Evolutionary conservation across 1,140 invertebrate genomes (phyloP).

Genomic region (Drosophila bocki): DNA sequence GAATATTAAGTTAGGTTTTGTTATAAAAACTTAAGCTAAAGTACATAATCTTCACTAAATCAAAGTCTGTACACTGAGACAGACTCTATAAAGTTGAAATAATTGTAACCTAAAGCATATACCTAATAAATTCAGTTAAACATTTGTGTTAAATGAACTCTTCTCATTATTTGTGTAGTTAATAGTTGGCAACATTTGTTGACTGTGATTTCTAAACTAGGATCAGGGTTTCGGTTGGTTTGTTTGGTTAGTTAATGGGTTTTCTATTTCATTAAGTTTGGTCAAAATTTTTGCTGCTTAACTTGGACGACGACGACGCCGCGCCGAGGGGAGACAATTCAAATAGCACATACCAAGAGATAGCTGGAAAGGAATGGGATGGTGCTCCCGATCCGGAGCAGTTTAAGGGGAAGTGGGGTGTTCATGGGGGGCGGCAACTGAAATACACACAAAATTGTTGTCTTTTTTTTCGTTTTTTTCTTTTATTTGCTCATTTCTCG

Average conservation of each 20-base stretch:
- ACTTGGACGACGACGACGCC: slow-evolving; percentile 22
- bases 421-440: slow-evolving; percentile 37
- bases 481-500: slow-evolving; percentile 82
- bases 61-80: neutral
- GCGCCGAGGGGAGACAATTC: slow-evolving; percentile 79
- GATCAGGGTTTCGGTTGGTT: slow-evolving; percentile 14
- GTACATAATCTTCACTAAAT: neutral
- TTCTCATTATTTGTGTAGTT: slow-evolving; percentile 8
- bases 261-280: slow-evolving; percentile 41
- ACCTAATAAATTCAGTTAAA: neutral
- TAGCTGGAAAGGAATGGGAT: slow-evolving; percentile 64
- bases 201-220: slow-evolving; percentile 20
- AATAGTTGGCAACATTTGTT: slow-evolving; percentile 23
- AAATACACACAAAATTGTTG: slow-evolving; percentile 76
- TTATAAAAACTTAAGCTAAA: neutral
- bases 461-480: slow-evolving; percentile 70
- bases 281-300: slow-evolving; percentile 67
- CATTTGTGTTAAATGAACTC: neutral
- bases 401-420: neutral
- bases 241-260: slow-evolving; percentile 8
- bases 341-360: slow-evolving; percentile 71
- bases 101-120: neutral
- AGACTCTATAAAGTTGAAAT: neutral
- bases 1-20: neutral
- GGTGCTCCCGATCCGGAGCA: slow-evolving; percentile 11